Percentiles rank a stretch among this genome's conserved stretches.
These are phyloP conservation scores for Synanthedon formicaeformis DNA, from an alignment of 2,888 invertebrate species.

Conservation along the genomic window DNA sequence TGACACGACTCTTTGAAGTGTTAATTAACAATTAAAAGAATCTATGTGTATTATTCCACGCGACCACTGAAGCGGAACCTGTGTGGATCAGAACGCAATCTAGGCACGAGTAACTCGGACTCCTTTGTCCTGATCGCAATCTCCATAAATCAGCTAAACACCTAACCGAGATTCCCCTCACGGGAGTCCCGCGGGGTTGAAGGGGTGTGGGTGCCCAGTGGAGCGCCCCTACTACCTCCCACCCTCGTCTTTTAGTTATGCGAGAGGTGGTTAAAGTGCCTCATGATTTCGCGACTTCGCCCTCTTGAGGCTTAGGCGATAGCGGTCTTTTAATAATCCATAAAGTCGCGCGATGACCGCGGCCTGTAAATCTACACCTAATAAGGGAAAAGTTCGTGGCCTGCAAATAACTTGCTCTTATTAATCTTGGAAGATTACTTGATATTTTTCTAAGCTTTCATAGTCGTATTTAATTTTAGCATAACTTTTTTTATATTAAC, in stretches of 20 bases:
- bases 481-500: too few relatives aligned
- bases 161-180: slow-evolving; percentile 55
- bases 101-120: slow-evolving; percentile 51
- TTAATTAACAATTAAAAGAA: not conserved
- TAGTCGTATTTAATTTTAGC: too few relatives aligned
- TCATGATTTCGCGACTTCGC: slow-evolving; percentile 47
- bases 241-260: slow-evolving; percentile 24
- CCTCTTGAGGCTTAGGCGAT: slow-evolving; percentile 23
- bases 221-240: not conserved
- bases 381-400: not conserved
- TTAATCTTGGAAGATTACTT: too few relatives aligned
- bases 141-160: slow-evolving; percentile 69
- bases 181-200: slow-evolving; percentile 19
- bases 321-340: slow-evolving; percentile 36
- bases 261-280: slow-evolving; percentile 41
- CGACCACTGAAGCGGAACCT: slow-evolving; percentile 20
- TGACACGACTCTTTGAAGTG: too few relatives aligned
- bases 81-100: slow-evolving; percentile 52
- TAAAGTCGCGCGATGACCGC: slow-evolving; percentile 17
- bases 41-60: not conserved
- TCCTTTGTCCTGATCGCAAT: slow-evolving; percentile 66
- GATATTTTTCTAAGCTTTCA: too few relatives aligned
- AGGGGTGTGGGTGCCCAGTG: slow-evolving; percentile 6
- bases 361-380: not conserved
- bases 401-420: too few relatives aligned